Base-by-base conservation (phyloP, 2,797 vertebrate genomes). In the Falco biarmicus region DNA sequence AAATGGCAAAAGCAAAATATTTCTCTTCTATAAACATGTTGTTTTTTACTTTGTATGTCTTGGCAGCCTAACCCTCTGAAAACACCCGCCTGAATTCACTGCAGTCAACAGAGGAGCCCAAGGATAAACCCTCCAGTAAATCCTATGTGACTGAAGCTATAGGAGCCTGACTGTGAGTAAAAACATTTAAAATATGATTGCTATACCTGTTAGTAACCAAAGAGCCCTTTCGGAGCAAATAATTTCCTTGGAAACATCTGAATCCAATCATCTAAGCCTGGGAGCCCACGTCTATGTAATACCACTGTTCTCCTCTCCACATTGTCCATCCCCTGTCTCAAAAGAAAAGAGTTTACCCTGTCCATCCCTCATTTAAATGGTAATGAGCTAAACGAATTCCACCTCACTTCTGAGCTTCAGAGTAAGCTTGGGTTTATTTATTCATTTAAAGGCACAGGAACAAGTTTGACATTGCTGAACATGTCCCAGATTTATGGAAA, bases 381-480 rank as follows among this genome's bases (percentile, higher is more conserved):
- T 95, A 95, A 97, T 93, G 81, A 97, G 90, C 65, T 93, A 90
- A 96, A 97, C 88, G 84, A 95, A 96, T 96, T 84, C 84, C 54
- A 81, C 77, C 87, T 97, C 94, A 95, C 93, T 91, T 96, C 91
- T 57, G 93, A 93, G 96, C 95, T 95, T 93, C 71, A 66, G 85
- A 96, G 94, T 20, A 85, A 78, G 54, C 68, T 59, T 31, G 48
- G 51, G 83, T 96, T 94, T 96, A 78, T 91, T 91, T 95, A 95
- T 96, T 95, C 84, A 21, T 93, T 87, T 86, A 96, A 97, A 97
- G 78, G 77, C 90, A 95, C 7, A n/a, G 85, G 81, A 96, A 92
- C 87, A 88, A 78, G 26, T 95, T 76, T 95, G 93, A 94, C 68
- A 85, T 73, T 83, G 89, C 87, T 93, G 85, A 97, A 76, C 70